Base-by-base conservation (phyloP, 2,113 vertebrate genomes). In the Panurus biarmicus region DNA sequence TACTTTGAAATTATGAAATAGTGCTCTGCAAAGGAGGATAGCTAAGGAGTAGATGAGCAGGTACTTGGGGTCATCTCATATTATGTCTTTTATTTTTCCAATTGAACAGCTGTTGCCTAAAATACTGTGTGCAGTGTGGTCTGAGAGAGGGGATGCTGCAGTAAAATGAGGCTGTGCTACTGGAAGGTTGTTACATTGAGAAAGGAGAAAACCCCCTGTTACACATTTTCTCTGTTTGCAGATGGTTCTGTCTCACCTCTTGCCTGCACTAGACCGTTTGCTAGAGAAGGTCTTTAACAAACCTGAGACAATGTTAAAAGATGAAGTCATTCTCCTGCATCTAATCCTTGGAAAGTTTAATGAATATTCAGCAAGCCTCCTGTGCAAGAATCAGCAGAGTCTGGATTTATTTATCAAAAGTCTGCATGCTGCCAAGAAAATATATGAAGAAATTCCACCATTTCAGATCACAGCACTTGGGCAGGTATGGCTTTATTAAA, bases 391-490 rank as follows among this genome's bases (percentile, higher is more conserved):
- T 95, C 94, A 97, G 22, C 97, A 90, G 91, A 98, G 98, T 79
- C 90, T 99, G 85, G 98, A 99, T 40, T 80, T 99, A 76, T 98
- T 99, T 66, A 42, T 99, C 85, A 97, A 97, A 88, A 98, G 98
- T 17, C 56, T 99, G 87, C 97, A 96, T 69, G 97, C 96, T 66
- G 72, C 97, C 12, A 95, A 97, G 20, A 97, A 97, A 79, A 89
- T 98, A 15, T 97, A 96, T 83, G 53, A 96, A 10, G 98, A 97
- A 80, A 76, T 98, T 79, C 96, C 97, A 65, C 92, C 98, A 67
- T 93, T 98, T 91, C 99, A 99, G 96, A 97, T 98, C 71, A 95
- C 95, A 45, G 98, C 98, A n/a, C 98, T 99, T 48, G 98, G 98
- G 54, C 99, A 99, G 98, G 99, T 99, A 48, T 61, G 95, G 92